These are phyloP conservation scores for Siniperca obscura DNA, from an alignment of 2,797 vertebrate species.

Conservation along the genomic window DNA sequence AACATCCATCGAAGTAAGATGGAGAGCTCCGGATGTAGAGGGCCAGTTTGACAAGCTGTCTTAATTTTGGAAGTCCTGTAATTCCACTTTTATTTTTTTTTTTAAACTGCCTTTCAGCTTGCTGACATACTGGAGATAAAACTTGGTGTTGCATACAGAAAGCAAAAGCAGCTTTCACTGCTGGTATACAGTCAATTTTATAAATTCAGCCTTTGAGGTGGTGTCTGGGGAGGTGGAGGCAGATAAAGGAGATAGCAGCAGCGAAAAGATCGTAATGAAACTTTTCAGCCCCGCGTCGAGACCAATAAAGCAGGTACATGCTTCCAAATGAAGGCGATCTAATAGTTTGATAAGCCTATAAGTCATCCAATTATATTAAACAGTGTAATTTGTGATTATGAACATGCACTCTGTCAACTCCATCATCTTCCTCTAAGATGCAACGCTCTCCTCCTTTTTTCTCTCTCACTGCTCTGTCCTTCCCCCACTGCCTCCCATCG, in stretches of 20 bases:
- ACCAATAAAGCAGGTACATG: slow-evolving; percentile 74
- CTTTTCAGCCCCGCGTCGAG: slow-evolving; percentile 47
- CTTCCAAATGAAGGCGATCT: slow-evolving; percentile 68
- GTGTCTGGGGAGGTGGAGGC: slow-evolving; percentile 56
- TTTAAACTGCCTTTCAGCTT: slow-evolving; percentile 36
- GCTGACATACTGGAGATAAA: slow-evolving; percentile 58
- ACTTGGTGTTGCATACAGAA: slow-evolving; percentile 37
- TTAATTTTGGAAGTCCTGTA: slow-evolving; percentile 50
- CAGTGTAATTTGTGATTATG: slow-evolving; percentile 79
- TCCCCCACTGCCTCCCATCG: slow-evolving; percentile 63
- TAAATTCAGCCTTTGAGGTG: slow-evolving; percentile 58
- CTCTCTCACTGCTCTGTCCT: slow-evolving; percentile 45
- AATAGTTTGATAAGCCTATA: slow-evolving; percentile 74
- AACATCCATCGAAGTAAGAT: slow-evolving; percentile 55
- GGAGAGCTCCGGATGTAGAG: slow-evolving; percentile 47
- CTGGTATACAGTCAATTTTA: slow-evolving; percentile 57
- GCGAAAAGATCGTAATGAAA: slow-evolving; percentile 61
- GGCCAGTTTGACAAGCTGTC: slow-evolving; percentile 62
- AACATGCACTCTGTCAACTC: slow-evolving; percentile 70
- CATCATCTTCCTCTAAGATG: slow-evolving; percentile 60
- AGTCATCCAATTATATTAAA: slow-evolving; percentile 81
- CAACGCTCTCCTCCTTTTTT: slow-evolving; percentile 30
- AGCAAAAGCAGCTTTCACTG: slow-evolving; percentile 49
- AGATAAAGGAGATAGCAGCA: slow-evolving; percentile 62
- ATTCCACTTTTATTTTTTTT: slow-evolving; percentile 33